These are phyloP conservation scores for Cerastis rubricosa DNA, from an alignment of 2,888 invertebrate genomes.

Conservation along the genomic window DNA sequence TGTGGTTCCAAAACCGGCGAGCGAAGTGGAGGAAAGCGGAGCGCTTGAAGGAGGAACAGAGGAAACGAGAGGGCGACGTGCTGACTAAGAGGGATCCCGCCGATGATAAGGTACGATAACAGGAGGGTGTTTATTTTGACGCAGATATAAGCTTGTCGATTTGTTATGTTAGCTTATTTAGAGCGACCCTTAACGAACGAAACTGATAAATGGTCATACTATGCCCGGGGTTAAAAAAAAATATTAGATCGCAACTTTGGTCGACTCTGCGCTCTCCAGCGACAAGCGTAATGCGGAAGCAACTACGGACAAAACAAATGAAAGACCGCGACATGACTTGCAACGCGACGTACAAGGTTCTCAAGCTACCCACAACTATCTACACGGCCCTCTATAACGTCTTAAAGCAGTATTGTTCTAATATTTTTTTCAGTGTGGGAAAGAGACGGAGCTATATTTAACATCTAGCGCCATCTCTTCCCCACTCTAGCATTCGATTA, in stretches of 20 bases:
- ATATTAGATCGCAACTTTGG: no score
- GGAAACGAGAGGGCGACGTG: conserved; percentile 94
- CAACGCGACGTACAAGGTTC: not conserved
- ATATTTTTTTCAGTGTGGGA: no score
- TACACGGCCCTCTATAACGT: no score
- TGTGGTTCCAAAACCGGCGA: conserved; percentile 98
- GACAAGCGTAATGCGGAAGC: not conserved
- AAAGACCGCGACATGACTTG: not conserved
- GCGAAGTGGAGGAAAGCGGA: conserved; percentile 98
- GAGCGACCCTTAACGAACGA: no score
- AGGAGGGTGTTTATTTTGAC: conserved; percentile 1
- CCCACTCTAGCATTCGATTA: no score
- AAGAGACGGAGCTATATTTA: no score
- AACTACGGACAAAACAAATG: not conserved
- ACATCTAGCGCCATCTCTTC: no score
- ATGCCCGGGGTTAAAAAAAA: no score
- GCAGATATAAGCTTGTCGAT: conserved; percentile 9
- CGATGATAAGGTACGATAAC: conserved; percentile 90
- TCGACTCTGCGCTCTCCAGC: no score
- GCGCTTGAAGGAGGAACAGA: conserved; percentile 97
- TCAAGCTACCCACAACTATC: not conserved
- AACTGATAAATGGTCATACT: no score
- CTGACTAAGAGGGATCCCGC: conserved; percentile 91
- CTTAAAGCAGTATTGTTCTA: no score
- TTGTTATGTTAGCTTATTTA: not conserved